Percentiles rank a stretch among this genome's conserved stretches.
These are phyloP conservation scores for Rallus limicola DNA, from an alignment of 2,113 vertebrate genomes.

Conservation along the genomic window DNA sequence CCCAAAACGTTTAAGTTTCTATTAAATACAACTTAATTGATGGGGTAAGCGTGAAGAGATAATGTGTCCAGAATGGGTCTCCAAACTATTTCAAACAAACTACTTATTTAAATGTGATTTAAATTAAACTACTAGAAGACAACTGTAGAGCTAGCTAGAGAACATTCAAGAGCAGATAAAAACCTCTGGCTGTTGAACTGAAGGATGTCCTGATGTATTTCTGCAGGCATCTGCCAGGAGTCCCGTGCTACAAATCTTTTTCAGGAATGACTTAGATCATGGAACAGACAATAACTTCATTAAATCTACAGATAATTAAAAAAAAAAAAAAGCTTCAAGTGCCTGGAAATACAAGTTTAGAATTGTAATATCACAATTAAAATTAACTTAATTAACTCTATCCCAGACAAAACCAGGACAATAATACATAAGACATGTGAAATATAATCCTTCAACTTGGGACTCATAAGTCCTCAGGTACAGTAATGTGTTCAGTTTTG, in stretches of 20 bases:
- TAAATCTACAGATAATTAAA: not conserved
- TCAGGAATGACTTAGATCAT: not conserved
- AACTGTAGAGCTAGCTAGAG: not conserved
- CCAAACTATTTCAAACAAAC: not conserved
- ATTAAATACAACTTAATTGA: not conserved
- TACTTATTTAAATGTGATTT: not conserved
- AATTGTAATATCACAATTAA: not conserved
- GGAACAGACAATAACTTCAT: not conserved
- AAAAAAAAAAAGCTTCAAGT: not conserved
- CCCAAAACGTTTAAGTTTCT: not conserved
- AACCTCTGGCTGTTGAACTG: not conserved
- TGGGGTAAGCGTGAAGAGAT: not conserved
- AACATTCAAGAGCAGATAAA: not conserved
- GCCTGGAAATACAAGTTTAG: not conserved
- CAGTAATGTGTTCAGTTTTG: not conserved
- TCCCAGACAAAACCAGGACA: too few species aligned
- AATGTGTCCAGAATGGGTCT: not conserved
- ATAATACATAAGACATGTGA: not conserved
- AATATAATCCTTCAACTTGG: not conserved
- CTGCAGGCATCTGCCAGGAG: not conserved
- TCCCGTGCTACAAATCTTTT: not conserved
- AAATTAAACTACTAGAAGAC: not conserved
- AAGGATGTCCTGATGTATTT: not conserved
- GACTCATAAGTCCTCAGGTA: not conserved
- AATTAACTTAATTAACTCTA: too few species aligned